phyloP scores from a whole-genome alignment of 2,797 vertebrate species.

The Hydrophis major region DNA sequence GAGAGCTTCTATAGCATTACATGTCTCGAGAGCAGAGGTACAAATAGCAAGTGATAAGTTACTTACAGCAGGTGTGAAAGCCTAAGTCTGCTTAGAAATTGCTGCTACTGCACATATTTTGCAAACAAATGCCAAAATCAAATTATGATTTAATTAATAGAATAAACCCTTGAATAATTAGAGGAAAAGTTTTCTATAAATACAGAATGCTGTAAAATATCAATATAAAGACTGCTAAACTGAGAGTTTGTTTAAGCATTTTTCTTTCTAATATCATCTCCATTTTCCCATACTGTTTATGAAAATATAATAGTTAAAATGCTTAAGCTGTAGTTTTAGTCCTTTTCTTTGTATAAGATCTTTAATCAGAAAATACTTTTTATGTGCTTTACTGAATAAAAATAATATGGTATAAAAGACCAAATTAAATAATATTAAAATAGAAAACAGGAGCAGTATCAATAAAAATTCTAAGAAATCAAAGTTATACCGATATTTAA shows the following conservation, averaged over 20 bases:
- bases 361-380: slow-evolving; percentile 36
- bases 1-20: slow-evolving; percentile 29
- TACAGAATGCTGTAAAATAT: not conserved
- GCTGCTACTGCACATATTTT: slow-evolving; percentile 40
- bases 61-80: slow-evolving; percentile 24
- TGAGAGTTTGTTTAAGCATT: slow-evolving; percentile 2
- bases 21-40: slow-evolving; percentile 25
- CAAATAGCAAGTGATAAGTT: slow-evolving; percentile 44
- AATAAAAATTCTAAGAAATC: not conserved
- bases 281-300: not conserved
- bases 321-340: slow-evolving; percentile 12
- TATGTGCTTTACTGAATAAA: slow-evolving; percentile 16
- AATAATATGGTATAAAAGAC: not conserved
- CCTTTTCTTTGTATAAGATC: slow-evolving; percentile 47
- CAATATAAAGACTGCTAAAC: not conserved
- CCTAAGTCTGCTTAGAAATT: slow-evolving; percentile 48
- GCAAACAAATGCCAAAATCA: slow-evolving; percentile 56
- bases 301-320: slow-evolving; percentile 51
- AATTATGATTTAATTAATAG: slow-evolving; percentile 46
- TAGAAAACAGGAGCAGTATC: not conserved
- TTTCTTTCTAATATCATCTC: slow-evolving; percentile 22
- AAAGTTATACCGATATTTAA: not conserved
- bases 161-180: not conserved
- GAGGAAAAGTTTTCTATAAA: not conserved
- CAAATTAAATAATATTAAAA: not conserved